Evolutionary conservation across 2,113 vertebrate genomes (phyloP), one percentile per base, ranked within the genome.

Genomic region (Candoia aspera): DNA sequence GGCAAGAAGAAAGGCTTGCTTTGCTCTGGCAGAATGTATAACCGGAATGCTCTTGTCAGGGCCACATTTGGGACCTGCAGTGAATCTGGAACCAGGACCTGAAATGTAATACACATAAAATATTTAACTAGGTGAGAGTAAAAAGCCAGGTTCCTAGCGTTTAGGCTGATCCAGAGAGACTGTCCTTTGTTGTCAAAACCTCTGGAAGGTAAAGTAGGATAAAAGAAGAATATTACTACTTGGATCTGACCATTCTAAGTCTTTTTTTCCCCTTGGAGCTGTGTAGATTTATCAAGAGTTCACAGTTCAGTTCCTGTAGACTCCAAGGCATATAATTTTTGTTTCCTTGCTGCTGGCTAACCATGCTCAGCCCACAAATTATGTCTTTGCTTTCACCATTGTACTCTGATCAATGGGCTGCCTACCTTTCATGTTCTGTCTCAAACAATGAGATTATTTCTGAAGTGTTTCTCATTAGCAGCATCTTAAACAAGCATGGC

Each of bases 401-500:
- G 42, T 84, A 57, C n/a, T 17, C 42, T 6, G 1, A 92, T 88
- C 68, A 88, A 92, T 53, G 68, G 54, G 57, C 86, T 59, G 10
- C 26, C 64, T 29, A 10, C 59, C 26, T 88, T 57, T 87, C 57
- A 49, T 88, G 91, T 59, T 29, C 26, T 33, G 68, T 83, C 37
- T 88, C 68, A 88, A 84, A 23, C 55, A 53, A 84, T 60, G 19
- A 21, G 55, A 84, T 92, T 92, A 88, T 84, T 42, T 88, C 55
- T 73, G 42, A n/a, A 92, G 86, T 73, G 29, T 83, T 57, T 53
- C 42, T 88, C 42, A 92, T 92, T 88, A 84, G 68, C 86, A 37
- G 29, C 54, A 91, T 84, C 54, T 92, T 92, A 92, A 92, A 84
- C 42, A 88, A 92, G 86, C 53, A 83, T 10, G 2, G 37, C 68